Evolutionary conservation across 2,888 invertebrate genomes (phyloP), one percentile per base, ranked within the genome.

Genomic region (Tyria jacobaeae): DNA sequence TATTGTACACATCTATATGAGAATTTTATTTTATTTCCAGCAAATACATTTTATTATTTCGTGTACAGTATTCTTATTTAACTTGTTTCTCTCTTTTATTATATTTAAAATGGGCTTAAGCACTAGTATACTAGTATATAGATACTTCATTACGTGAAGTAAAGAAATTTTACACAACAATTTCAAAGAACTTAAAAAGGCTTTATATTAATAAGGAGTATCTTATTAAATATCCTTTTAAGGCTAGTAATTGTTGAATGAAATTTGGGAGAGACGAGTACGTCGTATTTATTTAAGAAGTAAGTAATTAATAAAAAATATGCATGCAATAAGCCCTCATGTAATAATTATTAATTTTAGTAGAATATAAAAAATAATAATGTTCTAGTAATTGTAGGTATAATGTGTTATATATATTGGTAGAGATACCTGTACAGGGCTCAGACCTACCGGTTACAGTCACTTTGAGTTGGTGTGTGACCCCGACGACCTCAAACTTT

Each of bases 1-100:
- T 71, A 3, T 61, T 47, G 56, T 62, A 35, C 10, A 15, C 24
- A 24, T 37, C 15, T 15, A 21, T 31, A n/a, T 49, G 25, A n/a
- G 7, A 37, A 52, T 15, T 37, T 10, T 25, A 15, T 24, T 34
- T 37, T 51, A 7, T 21, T 34, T 47, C 47, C 12, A 24, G 24
- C 5, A 47, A 14, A 47, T 50, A 31, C 31, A 3, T 31, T 34
- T 17, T 12, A 17, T 52, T 35, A 21, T 35, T 35, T 52, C 21
- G 2, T 31, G 21, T 35, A 37, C 35, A 37, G 24, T 25, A 37
- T 53, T 35, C 15, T 14, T 53, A 25, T 1, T 27, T 35, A 15
- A n/a, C n/a, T 27, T 1, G 14, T 14, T n/a, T 21, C 21, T 35
- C 14, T 35, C 14, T 12, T 51, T 50, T 9, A 41, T 17, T 21